These are phyloP conservation scores for Euclidia mi DNA, from an alignment of 2,888 invertebrate species.

Conservation along the genomic window DNA sequence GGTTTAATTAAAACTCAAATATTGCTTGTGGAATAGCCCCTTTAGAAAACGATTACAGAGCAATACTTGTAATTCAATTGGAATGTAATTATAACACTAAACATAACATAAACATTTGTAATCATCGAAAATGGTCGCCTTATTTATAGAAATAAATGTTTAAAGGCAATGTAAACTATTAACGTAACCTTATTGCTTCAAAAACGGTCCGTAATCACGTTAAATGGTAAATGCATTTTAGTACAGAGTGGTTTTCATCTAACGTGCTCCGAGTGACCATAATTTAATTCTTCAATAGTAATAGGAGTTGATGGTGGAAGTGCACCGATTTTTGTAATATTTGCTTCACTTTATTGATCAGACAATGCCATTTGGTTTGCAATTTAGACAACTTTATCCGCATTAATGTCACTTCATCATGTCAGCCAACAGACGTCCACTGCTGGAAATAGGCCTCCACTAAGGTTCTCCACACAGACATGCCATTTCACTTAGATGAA, in stretches of 20 bases:
- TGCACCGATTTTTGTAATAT: constrained; percentile 13
- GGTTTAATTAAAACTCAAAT: constrained; percentile 4
- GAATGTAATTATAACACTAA: constrained; percentile 1
- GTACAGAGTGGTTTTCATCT: constrained; percentile 34
- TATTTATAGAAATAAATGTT: constrained; percentile 24
- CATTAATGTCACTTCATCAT: too few relatives aligned
- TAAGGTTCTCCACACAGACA: too few relatives aligned
- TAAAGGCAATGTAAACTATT: constrained; percentile 23
- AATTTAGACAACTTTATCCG: too few relatives aligned
- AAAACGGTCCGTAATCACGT: constrained; percentile 25
- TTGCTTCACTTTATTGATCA: constrained; percentile 2
- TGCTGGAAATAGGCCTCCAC: too few relatives aligned
- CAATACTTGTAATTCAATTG: too few relatives aligned
- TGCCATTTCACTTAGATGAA: too few relatives aligned
- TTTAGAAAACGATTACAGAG: neutral
- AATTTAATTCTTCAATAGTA: constrained; percentile 41
- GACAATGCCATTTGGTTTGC: constrained; percentile 6
- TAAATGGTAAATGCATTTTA: constrained; percentile 35
- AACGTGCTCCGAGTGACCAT: constrained; percentile 26
- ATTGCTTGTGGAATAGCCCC: neutral
- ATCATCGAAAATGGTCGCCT: constrained; percentile 15
- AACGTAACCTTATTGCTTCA: constrained; percentile 25
- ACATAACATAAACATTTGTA: constrained; percentile 12
- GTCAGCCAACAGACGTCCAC: too few relatives aligned
- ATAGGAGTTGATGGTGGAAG: constrained; percentile 13